phyloP scores from a whole-genome alignment of 2,797 vertebrate species.

The Tiaroga cobitis region DNA sequence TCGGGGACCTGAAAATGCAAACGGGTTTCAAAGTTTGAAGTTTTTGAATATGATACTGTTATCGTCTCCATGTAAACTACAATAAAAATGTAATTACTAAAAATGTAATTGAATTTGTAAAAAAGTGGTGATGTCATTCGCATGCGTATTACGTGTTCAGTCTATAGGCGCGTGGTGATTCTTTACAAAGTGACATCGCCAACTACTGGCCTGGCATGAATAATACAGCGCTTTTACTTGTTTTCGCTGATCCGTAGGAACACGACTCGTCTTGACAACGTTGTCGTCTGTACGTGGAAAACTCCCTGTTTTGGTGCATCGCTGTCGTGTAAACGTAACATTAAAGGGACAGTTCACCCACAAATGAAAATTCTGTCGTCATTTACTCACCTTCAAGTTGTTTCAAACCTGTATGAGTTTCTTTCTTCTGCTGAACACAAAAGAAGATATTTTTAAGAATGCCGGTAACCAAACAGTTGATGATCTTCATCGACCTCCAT shows the following conservation, averaged over 20 bases:
- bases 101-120: too few species aligned
- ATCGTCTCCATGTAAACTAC: too few species aligned
- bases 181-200: too few species aligned
- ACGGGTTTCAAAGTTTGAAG: not conserved
- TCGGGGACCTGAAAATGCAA: not conserved
- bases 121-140: rapidly evolving
- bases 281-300: not conserved
- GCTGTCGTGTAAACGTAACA: rapidly evolving
- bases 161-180: too few species aligned
- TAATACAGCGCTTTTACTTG: not conserved
- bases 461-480: not conserved
- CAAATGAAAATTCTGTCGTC: not conserved
- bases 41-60: not conserved
- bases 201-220: not conserved
- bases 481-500: not conserved
- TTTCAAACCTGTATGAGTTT: not conserved
- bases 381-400: not conserved
- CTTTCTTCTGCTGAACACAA: not conserved
- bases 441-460: not conserved
- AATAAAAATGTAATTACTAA: too few species aligned
- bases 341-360: not conserved
- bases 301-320: too few species aligned
- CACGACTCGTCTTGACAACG: too few species aligned
- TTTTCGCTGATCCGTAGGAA: not conserved
- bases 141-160: too few species aligned